Evolutionary conservation across 2,797 vertebrate species (phyloP), one percentile per base, ranked within the genome.

Genomic region (Darevskia mixta): DNA sequence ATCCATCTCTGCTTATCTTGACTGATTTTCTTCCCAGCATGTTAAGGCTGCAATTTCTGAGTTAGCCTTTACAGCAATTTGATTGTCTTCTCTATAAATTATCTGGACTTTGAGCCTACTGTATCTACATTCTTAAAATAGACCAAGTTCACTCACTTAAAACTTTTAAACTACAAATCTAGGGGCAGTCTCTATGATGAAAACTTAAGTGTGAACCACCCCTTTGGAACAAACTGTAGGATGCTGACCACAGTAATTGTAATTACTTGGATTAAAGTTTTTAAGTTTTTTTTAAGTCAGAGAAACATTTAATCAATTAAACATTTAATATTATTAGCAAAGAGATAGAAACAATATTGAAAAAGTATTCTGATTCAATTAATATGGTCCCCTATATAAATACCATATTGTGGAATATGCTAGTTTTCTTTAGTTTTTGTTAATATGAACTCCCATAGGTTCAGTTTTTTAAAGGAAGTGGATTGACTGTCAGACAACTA

Each of bases 401-500:
- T 76, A 72, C 86, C 88, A 80, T 87, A 35, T 2, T 3, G 49
- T 55, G 49, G 49, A 55, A 35, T 17, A 11, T 17, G 17, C 25
- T 58, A 8, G 10, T 43, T 67, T 80, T 23, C 78, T 4, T 0
- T 78, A 15, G 11, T 23, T 88, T 90, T 94, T 78, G 35, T 86
- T 93, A 86, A 86, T 88, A 88, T 7, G n/a, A 90, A 38, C 35
- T 32, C 8, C 85, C 10, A 76, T 55, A 83, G 88, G 95, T 95
- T 95, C 89, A 92, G 93, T 83, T 96, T 95, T 96, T 95, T 95
- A 96, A 95, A 96, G 95, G 96, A 96, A 96, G 94, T 90, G 95
- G 96, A 96, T 94, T 94, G 97, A 97, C 96, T 97, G 95, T 93
- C 96, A 96, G 96, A 58, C 96, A 96, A 96, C 95, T 93, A 97